Conservation (phyloP, 1,140 invertebrate species). For the Chionoecetes opilio region DNA sequence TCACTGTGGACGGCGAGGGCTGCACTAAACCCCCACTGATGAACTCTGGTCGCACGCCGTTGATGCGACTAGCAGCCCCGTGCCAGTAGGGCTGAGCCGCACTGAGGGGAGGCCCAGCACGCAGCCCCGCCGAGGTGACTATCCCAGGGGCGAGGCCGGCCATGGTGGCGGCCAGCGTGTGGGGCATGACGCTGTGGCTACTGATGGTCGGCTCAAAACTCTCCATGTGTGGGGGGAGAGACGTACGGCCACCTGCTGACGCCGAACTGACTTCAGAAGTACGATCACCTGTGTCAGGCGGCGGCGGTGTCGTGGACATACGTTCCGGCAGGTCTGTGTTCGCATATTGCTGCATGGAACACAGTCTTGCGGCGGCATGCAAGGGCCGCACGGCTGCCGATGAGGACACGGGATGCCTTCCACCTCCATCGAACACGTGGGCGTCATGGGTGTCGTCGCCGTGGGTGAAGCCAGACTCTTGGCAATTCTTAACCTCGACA, state of each 20-base stretch:
- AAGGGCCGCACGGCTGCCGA: slow-evolving; percentile 50
- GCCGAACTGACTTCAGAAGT: slow-evolving; percentile 64
- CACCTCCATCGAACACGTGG: slow-evolving; percentile 80
- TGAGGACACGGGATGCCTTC: slow-evolving; percentile 78
- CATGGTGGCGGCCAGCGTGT: slow-evolving; percentile 66
- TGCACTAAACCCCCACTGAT: slow-evolving; percentile 75
- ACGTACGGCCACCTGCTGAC: slow-evolving; percentile 22
- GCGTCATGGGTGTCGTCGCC: slow-evolving; percentile 71
- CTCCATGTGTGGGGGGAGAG: slow-evolving; percentile 58
- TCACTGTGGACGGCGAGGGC: slow-evolving; percentile 54
- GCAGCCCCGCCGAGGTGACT: slow-evolving; percentile 62
- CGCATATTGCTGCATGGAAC: slow-evolving; percentile 39
- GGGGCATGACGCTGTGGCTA: slow-evolving; percentile 54
- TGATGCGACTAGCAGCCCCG: slow-evolving; percentile 67
- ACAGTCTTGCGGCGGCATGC: slow-evolving; percentile 39
- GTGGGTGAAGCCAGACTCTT: slow-evolving; percentile 67
- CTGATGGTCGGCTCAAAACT: slow-evolving; percentile 49
- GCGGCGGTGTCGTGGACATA: slow-evolving; percentile 78
- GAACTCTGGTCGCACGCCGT: slow-evolving; percentile 75
- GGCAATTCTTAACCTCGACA: slow-evolving; percentile 69
- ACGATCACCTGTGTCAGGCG: slow-evolving; percentile 76
- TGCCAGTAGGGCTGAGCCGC: slow-evolving; percentile 61
- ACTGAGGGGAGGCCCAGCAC: slow-evolving; percentile 54
- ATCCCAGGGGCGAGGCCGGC: slow-evolving; percentile 65
- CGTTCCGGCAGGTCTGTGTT: slow-evolving; percentile 62